Evolutionary conservation across 1,140 invertebrate species (phyloP).

Genomic region (Caligus rogercresseyi): DNA sequence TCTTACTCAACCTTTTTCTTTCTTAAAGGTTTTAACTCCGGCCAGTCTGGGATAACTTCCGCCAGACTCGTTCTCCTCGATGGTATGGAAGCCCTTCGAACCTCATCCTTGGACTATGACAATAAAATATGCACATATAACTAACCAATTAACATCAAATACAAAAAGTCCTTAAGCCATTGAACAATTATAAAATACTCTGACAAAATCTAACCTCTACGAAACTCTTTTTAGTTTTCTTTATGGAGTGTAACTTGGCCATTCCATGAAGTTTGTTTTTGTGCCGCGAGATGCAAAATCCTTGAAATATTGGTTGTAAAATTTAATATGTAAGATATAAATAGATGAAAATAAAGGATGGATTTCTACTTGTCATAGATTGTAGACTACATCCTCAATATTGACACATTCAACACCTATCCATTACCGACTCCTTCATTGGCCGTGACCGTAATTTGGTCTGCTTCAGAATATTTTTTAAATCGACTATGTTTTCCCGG

Average conservation of each 20-base stretch:
- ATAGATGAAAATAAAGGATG: too few relatives aligned
- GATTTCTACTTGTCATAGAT: too few relatives aligned
- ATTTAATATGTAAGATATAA: too few relatives aligned
- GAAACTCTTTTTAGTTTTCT: not conserved
- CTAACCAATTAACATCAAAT: not conserved
- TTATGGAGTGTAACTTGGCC: not conserved
- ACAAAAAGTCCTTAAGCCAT: not conserved
- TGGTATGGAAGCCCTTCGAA: not conserved
- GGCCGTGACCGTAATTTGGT: not conserved
- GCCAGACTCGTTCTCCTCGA: constrained; percentile 22
- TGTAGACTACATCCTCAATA: too few relatives aligned
- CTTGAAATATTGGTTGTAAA: too few relatives aligned
- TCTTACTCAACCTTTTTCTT: constrained; percentile 7
- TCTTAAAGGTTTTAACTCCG: constrained; percentile 23
- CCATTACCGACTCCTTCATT: not conserved
- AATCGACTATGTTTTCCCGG: not conserved
- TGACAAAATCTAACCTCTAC: not conserved
- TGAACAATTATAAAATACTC: not conserved
- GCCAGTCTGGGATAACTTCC: constrained; percentile 26
- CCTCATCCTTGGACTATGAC: too few relatives aligned
- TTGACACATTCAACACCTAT: too few relatives aligned
- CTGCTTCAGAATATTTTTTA: not conserved
- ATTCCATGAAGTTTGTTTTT: constrained; percentile 12
- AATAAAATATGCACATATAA: too few relatives aligned
- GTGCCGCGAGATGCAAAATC: not conserved